Conservation (phyloP, 2,797 vertebrate genomes). For the Philypnodon macrostomus region DNA sequence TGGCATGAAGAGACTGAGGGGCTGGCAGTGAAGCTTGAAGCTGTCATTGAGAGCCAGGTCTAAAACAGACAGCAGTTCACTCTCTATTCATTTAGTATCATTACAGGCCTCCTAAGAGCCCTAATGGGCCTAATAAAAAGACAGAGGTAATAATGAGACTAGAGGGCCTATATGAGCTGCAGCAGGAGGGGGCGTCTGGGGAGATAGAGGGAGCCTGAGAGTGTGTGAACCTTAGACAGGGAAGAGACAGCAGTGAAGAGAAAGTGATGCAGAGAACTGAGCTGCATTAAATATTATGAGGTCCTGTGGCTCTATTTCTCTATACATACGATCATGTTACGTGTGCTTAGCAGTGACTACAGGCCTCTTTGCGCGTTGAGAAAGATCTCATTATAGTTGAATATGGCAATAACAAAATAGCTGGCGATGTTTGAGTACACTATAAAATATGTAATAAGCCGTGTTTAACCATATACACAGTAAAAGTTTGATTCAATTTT, state of each 20-base stretch:
- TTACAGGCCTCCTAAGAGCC: slow-evolving; percentile 77
- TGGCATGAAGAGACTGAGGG: slow-evolving; percentile 59
- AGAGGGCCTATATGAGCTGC: slow-evolving; percentile 65
- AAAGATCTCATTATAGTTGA: no score
- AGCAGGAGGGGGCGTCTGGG: slow-evolving; percentile 45
- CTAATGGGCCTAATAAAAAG: slow-evolving; percentile 79
- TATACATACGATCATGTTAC: neutral
- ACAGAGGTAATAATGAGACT: slow-evolving; percentile 78
- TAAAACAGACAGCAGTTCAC: slow-evolving; percentile 75
- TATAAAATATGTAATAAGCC: no score
- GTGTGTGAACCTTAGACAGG: no score
- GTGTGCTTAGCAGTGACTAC: no score
- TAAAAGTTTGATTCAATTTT: no score
- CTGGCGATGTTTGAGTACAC: no score
- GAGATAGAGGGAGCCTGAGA: slow-evolving; percentile 45
- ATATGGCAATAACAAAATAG: no score
- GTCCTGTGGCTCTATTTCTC: slow-evolving; percentile 14
- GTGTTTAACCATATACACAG: no score
- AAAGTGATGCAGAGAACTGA: slow-evolving; percentile 16
- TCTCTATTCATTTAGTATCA: slow-evolving; percentile 78
- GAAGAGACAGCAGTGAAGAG: slow-evolving; percentile 10
- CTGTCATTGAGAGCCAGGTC: slow-evolving; percentile 67
- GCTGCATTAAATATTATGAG: slow-evolving; percentile 13
- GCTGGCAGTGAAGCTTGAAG: slow-evolving; percentile 68
- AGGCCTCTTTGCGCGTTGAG: neutral